These are phyloP conservation scores for Psilopsiagon aymara DNA, from an alignment of 2,113 vertebrate genomes.

Conservation along the genomic window DNA sequence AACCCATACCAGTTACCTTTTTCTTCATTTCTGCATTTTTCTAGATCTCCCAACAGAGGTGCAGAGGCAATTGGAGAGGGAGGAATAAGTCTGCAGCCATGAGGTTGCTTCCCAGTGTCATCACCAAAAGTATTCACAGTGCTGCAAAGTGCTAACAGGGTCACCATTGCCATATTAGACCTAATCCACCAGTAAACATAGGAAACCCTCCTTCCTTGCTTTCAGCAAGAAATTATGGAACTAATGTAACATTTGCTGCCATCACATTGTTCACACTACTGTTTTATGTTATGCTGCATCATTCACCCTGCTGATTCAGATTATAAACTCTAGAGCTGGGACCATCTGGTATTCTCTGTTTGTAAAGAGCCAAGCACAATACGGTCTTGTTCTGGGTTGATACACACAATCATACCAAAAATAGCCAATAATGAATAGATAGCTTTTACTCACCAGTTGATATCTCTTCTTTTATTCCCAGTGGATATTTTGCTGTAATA, in stretches of 20 bases:
- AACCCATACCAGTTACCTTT: background rate
- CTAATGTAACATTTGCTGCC: slow-evolving; percentile 14
- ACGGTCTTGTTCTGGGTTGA: slow-evolving; percentile 10
- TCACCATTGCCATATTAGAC: background rate
- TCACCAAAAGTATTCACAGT: background rate
- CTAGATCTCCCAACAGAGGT: background rate
- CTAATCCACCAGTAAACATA: background rate
- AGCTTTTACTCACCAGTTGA: background rate
- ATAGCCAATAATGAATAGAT: slow-evolving; percentile 22
- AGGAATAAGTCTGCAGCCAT: background rate
- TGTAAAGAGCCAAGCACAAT: background rate
- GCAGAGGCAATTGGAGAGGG: background rate
- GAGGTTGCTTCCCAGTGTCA: background rate
- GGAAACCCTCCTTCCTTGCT: background rate
- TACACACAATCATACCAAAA: background rate
- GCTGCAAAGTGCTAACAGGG: background rate
- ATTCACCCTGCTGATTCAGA: slow-evolving; percentile 33
- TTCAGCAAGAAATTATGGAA: background rate
- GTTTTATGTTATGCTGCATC: slow-evolving; percentile 8
- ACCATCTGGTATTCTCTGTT: slow-evolving; percentile 37
- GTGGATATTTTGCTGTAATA: background rate
- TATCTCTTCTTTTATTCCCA: background rate
- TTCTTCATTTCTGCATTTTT: background rate
- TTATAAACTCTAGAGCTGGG: background rate
- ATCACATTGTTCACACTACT: slow-evolving; percentile 35